phyloP scores from a whole-genome alignment of 2,888 invertebrate genomes.

The Nomada fucata region DNA sequence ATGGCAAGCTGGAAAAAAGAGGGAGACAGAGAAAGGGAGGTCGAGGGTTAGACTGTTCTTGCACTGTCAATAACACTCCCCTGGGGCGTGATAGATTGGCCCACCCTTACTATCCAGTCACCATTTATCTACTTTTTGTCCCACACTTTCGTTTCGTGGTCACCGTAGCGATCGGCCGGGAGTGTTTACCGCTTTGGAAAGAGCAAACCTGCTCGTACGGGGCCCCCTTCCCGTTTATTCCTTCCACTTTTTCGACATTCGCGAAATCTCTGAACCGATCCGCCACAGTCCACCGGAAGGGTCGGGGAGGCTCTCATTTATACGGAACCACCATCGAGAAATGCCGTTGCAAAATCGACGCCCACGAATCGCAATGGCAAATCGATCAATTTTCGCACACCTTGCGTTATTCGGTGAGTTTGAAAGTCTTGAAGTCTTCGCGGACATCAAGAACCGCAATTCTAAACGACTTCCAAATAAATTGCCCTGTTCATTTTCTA shows the following conservation, averaged over 20 bases:
- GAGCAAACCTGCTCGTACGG: constrained; percentile 52
- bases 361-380: too few relatives aligned
- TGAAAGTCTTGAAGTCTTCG: too few relatives aligned
- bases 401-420: too few relatives aligned
- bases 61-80: constrained; percentile 83
- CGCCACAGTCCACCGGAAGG: constrained; percentile 60
- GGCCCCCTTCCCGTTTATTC: constrained; percentile 32
- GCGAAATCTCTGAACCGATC: constrained; percentile 68
- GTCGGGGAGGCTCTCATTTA: constrained; percentile 38
- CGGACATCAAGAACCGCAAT: too few relatives aligned
- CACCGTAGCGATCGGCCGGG: constrained; percentile 74
- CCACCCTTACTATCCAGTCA: constrained; percentile 80
- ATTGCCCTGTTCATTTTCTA: too few relatives aligned
- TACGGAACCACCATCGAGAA: neutral
- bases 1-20: constrained; percentile 27
- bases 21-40: constrained; percentile 41
- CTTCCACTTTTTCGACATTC: constrained; percentile 52
- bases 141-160: constrained; percentile 80
- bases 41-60: constrained; percentile 79
- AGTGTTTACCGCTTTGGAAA: constrained; percentile 77
- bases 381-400: too few relatives aligned
- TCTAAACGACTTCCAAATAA: too few relatives aligned
- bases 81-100: constrained; percentile 82
- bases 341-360: constrained; percentile 10
- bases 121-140: constrained; percentile 83